Evolutionary conservation across 2,797 vertebrate species (phyloP).

Genomic region (Sebastes vulpes): DNA sequence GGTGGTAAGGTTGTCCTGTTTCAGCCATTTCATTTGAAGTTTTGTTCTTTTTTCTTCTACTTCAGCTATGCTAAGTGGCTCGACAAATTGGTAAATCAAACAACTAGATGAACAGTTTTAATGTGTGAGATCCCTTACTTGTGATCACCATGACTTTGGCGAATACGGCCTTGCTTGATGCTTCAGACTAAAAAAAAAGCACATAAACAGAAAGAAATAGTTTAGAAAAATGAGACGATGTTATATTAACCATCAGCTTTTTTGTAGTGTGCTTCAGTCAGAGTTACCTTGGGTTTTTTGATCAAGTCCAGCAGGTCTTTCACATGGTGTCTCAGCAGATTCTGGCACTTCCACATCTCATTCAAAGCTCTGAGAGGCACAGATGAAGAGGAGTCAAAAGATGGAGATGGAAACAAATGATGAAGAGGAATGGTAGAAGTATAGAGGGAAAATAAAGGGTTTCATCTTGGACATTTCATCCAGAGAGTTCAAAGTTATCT

Average conservation of each 20-base stretch:
- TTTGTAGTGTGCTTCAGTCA: not conserved
- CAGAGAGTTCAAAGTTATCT: not conserved
- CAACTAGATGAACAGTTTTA: not conserved
- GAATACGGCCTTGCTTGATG: conserved; percentile 96
- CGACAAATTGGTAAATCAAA: not conserved
- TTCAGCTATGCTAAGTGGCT: not conserved
- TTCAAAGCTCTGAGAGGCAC: conserved; percentile 90
- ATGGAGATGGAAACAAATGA: not conserved
- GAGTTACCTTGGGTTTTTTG: conserved; percentile 95
- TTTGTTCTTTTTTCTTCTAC: not conserved
- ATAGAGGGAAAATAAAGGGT: not conserved
- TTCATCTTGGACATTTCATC: not conserved
- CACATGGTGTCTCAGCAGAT: conserved; percentile 93
- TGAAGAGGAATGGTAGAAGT: not conserved
- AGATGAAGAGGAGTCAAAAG: not conserved
- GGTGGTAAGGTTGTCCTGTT: not conserved
- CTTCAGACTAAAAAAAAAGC: conserved; percentile 90
- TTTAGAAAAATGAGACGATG: not conserved
- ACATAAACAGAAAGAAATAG: not conserved
- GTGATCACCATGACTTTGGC: conserved; percentile 99
- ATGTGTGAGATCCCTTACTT: conserved; percentile 88
- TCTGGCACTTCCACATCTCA: conserved; percentile 99
- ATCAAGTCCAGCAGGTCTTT: conserved; percentile 96
- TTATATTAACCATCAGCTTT: not conserved
- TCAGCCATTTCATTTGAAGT: not conserved